A percentile compares a stretch with the other conserved stretches of the same genome.
Conservation (phyloP, 30 jellyfish, hydroid and myxozoan species). For the Pseudorhiza aurosa region DNA sequence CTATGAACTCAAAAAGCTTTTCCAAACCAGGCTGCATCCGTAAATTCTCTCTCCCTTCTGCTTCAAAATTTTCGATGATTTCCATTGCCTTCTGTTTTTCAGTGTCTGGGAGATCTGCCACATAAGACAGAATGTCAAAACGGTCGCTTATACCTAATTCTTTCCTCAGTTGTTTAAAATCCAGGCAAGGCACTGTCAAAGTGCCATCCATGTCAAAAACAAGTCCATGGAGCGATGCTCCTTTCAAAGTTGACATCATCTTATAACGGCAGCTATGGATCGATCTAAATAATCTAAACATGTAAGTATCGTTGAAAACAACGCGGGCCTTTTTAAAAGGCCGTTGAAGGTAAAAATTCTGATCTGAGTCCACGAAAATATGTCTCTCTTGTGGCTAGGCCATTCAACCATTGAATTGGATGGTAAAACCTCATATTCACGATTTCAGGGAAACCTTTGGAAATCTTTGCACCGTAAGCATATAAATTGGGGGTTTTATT, state of each 20-base stretch:
- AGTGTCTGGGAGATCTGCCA: constrained; percentile 36
- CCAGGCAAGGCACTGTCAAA: constrained; percentile 87
- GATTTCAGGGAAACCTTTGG: too few relatives aligned
- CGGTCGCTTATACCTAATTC: constrained; percentile 49
- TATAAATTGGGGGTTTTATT: too few relatives aligned
- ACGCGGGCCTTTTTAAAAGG: too few relatives aligned
- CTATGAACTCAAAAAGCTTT: constrained; percentile 49
- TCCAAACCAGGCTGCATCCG: constrained; percentile 74
- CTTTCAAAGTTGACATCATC: constrained; percentile 1
- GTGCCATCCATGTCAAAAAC: constrained; percentile 99
- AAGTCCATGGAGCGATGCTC: constrained; percentile 49
- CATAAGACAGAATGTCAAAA: constrained; percentile 75
- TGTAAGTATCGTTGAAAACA: too few relatives aligned
- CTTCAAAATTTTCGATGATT: constrained; percentile 81
- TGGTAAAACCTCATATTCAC: background rate
- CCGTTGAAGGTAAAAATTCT: too few relatives aligned
- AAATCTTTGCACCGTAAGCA: too few relatives aligned
- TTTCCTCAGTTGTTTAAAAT: constrained; percentile 60
- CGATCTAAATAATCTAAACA: too few relatives aligned
- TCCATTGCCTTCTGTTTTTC: constrained; percentile 55
- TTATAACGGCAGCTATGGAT: background rate
- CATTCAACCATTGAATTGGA: constrained; percentile 19
- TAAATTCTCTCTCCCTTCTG: constrained; percentile 74
- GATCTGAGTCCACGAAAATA: background rate
- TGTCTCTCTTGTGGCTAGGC: constrained; percentile 23